Evolutionary conservation across 2,888 invertebrate species (phyloP).

Genomic region (Eupeodes latifasciatus): DNA sequence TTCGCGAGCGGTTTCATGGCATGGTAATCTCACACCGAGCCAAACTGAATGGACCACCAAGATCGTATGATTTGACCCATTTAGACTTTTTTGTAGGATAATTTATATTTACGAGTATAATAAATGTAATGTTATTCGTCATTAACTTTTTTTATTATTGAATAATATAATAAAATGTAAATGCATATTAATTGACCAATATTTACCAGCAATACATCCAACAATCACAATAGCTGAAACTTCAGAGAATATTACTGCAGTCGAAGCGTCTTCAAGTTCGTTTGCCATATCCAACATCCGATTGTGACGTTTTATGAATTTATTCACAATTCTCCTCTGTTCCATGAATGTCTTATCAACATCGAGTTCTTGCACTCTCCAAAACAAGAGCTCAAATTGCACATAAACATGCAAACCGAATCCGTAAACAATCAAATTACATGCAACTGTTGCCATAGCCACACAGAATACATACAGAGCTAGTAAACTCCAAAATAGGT

Average conservation of each 20-base stretch:
- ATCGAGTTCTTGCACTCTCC: neutral
- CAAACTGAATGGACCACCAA: no score
- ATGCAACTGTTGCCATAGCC: constrained; percentile 25
- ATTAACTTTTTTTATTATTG: no score
- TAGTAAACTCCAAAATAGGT: constrained; percentile 7
- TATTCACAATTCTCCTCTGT: constrained; percentile 6
- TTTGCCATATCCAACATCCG: constrained; percentile 14
- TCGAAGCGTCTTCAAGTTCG: constrained; percentile 33
- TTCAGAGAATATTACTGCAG: constrained; percentile 26
- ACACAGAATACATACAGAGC: constrained; percentile 17
- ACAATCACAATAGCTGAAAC: constrained; percentile 31
- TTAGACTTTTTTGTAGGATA: no score
- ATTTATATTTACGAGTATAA: no score
- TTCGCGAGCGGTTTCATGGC: no score
- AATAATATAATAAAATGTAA: neutral
- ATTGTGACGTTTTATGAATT: constrained; percentile 20
- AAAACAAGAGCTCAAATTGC: constrained; percentile 20
- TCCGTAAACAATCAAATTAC: constrained; percentile 34
- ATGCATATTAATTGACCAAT: neutral
- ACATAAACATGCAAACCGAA: constrained; percentile 36
- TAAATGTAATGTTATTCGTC: no score
- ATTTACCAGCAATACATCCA: constrained; percentile 33
- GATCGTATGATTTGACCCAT: no score
- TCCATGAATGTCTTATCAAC: neutral
- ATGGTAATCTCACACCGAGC: no score